Conservation (phyloP, 1,140 invertebrate genomes). For the Conus ventricosus region DNA sequence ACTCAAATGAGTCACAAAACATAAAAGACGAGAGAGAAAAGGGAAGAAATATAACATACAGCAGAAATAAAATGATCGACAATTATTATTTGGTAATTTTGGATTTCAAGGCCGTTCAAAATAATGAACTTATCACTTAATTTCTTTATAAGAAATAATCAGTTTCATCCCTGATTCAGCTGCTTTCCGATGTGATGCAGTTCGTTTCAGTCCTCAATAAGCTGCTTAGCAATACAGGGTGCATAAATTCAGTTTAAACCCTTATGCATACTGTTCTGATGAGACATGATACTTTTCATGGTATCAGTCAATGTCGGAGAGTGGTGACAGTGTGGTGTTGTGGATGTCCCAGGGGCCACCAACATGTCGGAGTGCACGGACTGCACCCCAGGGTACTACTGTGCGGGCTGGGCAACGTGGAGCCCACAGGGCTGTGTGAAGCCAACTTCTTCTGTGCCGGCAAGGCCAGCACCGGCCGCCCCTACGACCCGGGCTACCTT, state of each 20-base stretch:
- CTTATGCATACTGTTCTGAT: neutral
- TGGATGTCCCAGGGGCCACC: constrained; percentile 50
- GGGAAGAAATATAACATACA: no score
- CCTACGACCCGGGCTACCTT: constrained; percentile 65
- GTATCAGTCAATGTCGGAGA: neutral
- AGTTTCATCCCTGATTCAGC: no score
- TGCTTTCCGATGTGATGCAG: no score
- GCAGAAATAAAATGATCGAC: no score
- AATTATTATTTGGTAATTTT: no score
- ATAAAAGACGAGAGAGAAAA: no score
- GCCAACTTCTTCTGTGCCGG: constrained; percentile 70
- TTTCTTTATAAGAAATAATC: no score
- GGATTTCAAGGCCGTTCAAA: no score
- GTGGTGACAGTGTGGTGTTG: neutral
- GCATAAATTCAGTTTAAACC: neutral
- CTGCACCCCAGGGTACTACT: constrained; percentile 69
- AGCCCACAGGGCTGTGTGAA: constrained; percentile 66
- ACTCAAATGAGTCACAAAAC: no score
- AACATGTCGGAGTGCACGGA: constrained; percentile 62
- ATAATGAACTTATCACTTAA: no score
- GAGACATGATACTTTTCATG: neutral
- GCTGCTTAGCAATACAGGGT: no score
- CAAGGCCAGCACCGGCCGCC: constrained; percentile 56
- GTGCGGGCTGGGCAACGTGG: constrained; percentile 63
- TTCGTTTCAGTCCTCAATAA: no score